phyloP scores from a whole-genome alignment of 2,797 vertebrate species.

The Paguma larvata region DNA sequence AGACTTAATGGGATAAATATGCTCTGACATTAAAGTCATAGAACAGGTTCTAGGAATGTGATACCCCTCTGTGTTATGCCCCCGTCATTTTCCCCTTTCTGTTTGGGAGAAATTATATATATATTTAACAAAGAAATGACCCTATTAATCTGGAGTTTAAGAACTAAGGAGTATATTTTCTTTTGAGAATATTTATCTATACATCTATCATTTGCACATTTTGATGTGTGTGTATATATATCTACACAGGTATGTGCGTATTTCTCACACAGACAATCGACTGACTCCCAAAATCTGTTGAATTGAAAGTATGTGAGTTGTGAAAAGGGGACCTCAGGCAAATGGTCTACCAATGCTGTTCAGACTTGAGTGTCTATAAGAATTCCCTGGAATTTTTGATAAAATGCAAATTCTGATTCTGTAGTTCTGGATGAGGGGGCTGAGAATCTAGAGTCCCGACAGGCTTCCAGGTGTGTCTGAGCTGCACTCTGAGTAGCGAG shows the following conservation, averaged over 20 bases:
- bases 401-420: neutral
- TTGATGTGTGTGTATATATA: neutral
- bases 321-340: neutral
- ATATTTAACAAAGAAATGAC: neutral
- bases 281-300: neutral
- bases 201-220: no score
- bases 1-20: neutral
- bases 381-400: neutral
- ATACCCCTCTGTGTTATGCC: neutral
- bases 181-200: neutral
- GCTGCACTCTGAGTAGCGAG: neutral
- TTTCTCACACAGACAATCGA: neutral
- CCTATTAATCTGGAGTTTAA: neutral
- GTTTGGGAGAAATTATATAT: neutral
- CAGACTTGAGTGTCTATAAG: neutral
- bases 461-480: no score
- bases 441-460: neutral
- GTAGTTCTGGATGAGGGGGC: neutral
- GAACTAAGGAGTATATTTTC: neutral
- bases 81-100: neutral
- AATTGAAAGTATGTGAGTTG: neutral
- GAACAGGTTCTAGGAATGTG: neutral
- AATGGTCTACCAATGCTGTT: no score
- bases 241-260: neutral
- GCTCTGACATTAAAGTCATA: neutral